Conservation (phyloP, 2,797 vertebrate genomes). For the Urophycis tenuis region DNA sequence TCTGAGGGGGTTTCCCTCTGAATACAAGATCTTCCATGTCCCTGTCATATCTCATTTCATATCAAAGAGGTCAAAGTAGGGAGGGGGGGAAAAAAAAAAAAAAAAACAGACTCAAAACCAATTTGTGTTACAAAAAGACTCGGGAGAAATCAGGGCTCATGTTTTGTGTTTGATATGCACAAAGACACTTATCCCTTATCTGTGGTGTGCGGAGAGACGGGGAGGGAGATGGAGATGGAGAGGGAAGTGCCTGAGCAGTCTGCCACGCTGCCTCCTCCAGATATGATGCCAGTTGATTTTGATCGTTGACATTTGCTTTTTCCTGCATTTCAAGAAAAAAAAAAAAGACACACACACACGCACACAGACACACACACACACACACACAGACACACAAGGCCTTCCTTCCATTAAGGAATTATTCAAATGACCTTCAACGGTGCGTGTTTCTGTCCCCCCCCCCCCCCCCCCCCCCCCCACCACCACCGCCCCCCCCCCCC, state of each 20-base stretch:
- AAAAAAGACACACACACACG: conserved; percentile 26
- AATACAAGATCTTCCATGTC: conserved; percentile 58
- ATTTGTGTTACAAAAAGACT: conserved; percentile 73
- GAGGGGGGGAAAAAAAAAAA: too few species aligned
- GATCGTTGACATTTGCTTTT: conserved; percentile 77
- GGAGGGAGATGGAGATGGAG: conserved; percentile 50
- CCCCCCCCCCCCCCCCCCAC: conserved; percentile 28
- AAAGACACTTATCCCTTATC: conserved; percentile 74
- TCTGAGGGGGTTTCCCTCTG: conserved; percentile 52
- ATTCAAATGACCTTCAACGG: conserved; percentile 77
- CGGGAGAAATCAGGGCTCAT: conserved; percentile 63
- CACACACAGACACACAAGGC: conserved; percentile 53
- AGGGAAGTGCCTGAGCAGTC: conserved; percentile 67
- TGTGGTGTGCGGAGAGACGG: conserved; percentile 57
- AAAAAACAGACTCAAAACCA: conserved; percentile 70
- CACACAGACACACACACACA: too few species aligned
- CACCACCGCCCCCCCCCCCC: too few species aligned
- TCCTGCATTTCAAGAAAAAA: conserved; percentile 68
- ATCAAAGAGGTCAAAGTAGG: conserved; percentile 67
- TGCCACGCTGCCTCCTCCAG: conserved; percentile 61
- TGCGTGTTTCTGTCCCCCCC: conserved; percentile 66
- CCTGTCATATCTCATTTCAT: conserved; percentile 66
- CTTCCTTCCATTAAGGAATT: conserved; percentile 73
- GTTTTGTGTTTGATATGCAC: conserved; percentile 69
- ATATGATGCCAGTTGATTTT: conserved; percentile 74